Base-by-base conservation (phyloP, 2,113 vertebrate species). In the Stomatorhinus ivindoensis region DNA sequence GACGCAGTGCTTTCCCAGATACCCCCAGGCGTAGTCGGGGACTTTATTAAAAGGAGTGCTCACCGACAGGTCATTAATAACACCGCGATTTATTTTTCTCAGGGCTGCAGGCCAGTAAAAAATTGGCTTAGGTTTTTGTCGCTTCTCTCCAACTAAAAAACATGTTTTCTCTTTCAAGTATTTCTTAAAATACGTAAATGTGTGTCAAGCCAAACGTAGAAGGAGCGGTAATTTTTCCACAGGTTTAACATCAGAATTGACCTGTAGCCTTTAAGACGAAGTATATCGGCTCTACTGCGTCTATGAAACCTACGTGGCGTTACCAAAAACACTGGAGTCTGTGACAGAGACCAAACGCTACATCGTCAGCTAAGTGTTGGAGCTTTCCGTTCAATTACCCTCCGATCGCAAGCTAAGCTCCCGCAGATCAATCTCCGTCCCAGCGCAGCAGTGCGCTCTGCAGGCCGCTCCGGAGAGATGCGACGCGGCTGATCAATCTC, bases 401-500 rank as follows among this genome's bases (percentile, higher is more conserved):
- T 90, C 39, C 35, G 17, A 86, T 65, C 69, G 27, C 84, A 50
- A 90, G 87, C 46, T 91, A 86, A 88, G 69, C 89, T 93, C 89
- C 92, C 89, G 73, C 65, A 31, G 90, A 17, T 89, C 50, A n/a
- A 19, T 58, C 21, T 15, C 88, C 85, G 50, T 35, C 89, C 76
- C 46, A 11, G 90, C 69, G 31, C 84, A 35, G 93, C 87, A 80
- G 90, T 91, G 87, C 85, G 80, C 47, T 89, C 92, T 27, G 88
- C 13, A 92, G 3, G 90, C 8, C 0, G 42, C 92, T 86, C 90
- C 93, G 94, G 93, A 89, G 92, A 93, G 87, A 91, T 91, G 89
- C 90, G 53, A 84, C 90, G 92, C 89, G 91, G 88, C 87, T 91
- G 92, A 93, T 94, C 88, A 87, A 65, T 91, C 92, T 92, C 91